phyloP scores from a whole-genome alignment of 2,888 invertebrate genomes.

The Steromphala cineraria region DNA sequence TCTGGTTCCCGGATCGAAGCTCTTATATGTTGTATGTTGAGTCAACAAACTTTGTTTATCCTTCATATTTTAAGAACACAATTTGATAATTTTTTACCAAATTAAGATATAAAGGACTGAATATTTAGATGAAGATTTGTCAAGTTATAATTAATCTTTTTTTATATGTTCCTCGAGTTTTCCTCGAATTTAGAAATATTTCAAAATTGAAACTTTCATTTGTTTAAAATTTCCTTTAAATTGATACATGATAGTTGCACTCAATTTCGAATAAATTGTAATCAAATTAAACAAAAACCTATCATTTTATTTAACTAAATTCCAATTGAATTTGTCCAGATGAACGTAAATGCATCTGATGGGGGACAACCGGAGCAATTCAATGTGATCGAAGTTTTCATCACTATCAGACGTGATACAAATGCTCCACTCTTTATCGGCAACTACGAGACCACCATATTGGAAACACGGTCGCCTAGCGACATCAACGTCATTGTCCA shows the following conservation, averaged over 20 bases:
- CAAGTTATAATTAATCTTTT: too few relatives aligned
- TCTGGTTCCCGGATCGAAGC: conserved; percentile 42
- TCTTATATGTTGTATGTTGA: too few relatives aligned
- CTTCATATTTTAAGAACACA: too few relatives aligned
- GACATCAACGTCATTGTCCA: not conserved
- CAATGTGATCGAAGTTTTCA: conserved; percentile 44
- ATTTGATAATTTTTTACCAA: not conserved
- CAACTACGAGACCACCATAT: conserved; percentile 38
- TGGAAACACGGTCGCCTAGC: conserved; percentile 28
- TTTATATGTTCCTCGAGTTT: too few relatives aligned
- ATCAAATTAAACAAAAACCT: too few relatives aligned
- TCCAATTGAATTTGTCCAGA: conserved; percentile 35
- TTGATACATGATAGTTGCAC: too few relatives aligned
- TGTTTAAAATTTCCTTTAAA: not conserved
- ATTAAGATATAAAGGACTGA: too few relatives aligned
- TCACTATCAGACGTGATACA: conserved; percentile 54
- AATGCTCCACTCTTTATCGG: conserved; percentile 38
- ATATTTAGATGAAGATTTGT: too few relatives aligned
- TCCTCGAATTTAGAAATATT: too few relatives aligned
- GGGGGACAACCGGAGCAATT: conserved; percentile 49
- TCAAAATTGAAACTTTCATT: too few relatives aligned
- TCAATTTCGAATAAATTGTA: too few relatives aligned
- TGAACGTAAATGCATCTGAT: conserved; percentile 53
- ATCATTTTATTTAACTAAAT: not conserved
- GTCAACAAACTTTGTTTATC: too few relatives aligned